Evolutionary conservation across 2,797 vertebrate genomes (phyloP), one percentile per base, ranked within the genome.

Genomic region (Chanos chanos): DNA sequence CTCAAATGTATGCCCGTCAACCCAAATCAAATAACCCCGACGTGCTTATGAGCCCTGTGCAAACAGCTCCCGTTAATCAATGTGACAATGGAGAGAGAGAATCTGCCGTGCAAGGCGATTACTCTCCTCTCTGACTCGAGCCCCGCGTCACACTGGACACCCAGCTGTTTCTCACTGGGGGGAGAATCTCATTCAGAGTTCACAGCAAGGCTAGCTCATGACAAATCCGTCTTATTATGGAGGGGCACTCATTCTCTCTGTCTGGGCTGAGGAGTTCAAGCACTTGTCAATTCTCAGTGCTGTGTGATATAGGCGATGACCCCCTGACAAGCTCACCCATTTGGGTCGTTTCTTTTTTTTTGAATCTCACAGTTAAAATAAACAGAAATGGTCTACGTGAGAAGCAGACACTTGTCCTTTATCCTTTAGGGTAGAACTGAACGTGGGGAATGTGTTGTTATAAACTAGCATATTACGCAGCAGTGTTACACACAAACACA

Each of bases 271-370:
- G 58, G 66, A 68, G 45, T 67, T 72, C 72, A 73, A 68, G 66
- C 68, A 77, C 66, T 73, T 71, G 82, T 82, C 78, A 78, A 75
- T 73, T 76, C 78, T 80, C 70, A 70, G 64, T 73, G 79, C 76
- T 73, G 78, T 85, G 83, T 79, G 80, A 86, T 85, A 85, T 81
- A 81, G 70, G 72, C 77, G 77, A 58, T 77, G 83, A 85, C 79
- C 82, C n/a, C 82, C 74, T 70, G 66, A 76, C 70, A 75, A 78
- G 77, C 69, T 70, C 40, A 37, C 67, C 66, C 74, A 85, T 78
- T 77, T 62, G 58, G 69, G 77, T 79, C 78, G 77, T 64, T 77
- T 67, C 59, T 66, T 52, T 25, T n/a, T n/a, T n/a, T n/a, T n/a
- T n/a, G n/a, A n/a, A n/a, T n/a, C n/a, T n/a, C n/a, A n/a, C 53